These are phyloP conservation scores for Orchestia grillus DNA, from an alignment of 1,140 invertebrate species.

Conservation along the genomic window DNA sequence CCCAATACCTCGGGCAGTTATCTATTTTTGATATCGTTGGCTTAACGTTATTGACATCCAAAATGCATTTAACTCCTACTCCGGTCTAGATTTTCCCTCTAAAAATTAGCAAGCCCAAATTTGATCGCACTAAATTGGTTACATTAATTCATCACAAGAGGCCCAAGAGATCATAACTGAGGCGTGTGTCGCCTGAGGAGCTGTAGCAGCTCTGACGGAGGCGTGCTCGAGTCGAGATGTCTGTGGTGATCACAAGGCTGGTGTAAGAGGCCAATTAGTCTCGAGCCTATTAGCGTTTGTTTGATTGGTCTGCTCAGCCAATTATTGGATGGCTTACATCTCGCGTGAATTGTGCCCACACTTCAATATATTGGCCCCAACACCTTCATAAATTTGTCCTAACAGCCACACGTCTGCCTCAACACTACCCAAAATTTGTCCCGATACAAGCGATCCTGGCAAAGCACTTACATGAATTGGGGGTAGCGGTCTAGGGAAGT, in stretches of 20 bases:
- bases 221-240: not conserved
- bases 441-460: not conserved
- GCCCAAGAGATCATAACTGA: not conserved
- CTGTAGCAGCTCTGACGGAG: not conserved
- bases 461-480: not conserved
- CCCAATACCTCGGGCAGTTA: not conserved
- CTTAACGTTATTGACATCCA: not conserved
- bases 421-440: not conserved
- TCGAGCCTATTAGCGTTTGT: slow-evolving; percentile 23
- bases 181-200: not conserved
- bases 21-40: not conserved
- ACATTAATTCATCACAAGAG: not conserved
- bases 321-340: slow-evolving; percentile 5
- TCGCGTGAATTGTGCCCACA: not conserved
- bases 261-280: slow-evolving; percentile 30
- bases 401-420: not conserved
- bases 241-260: not conserved
- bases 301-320: slow-evolving; percentile 23
- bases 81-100: too few species aligned
- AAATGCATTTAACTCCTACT: not conserved
- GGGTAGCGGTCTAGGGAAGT: not conserved
- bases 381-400: not conserved
- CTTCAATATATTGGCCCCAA: not conserved
- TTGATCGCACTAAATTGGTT: not conserved
- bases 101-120: not conserved